phyloP scores from a whole-genome alignment of 2,797 vertebrate species.

The Gymnoscopelus microlampas region DNA sequence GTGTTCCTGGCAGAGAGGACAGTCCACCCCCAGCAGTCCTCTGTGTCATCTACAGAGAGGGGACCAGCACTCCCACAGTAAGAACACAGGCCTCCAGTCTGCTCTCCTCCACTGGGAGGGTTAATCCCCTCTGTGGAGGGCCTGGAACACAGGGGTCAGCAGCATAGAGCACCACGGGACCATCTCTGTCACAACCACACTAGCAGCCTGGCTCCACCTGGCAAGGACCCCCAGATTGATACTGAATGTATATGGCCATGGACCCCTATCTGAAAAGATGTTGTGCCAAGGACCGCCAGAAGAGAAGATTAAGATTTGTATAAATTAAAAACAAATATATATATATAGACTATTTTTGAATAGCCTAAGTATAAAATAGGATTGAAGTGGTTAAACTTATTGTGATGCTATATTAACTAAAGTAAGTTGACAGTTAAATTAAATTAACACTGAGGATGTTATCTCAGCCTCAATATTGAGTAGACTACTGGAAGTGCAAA shows the following conservation, averaged over 20 bases:
- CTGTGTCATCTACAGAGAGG: slow-evolving; percentile 53
- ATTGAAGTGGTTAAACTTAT: too few species aligned
- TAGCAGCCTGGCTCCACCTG: slow-evolving; percentile 6
- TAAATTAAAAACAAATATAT: too few species aligned
- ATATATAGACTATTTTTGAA: too few species aligned
- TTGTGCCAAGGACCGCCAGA: too few species aligned
- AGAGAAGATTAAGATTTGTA: too few species aligned
- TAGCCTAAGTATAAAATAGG: too few species aligned
- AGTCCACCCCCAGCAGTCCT: slow-evolving; percentile 43
- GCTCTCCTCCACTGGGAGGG: slow-evolving; percentile 53
- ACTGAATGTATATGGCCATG: too few species aligned
- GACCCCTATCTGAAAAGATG: too few species aligned
- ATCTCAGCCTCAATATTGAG: too few species aligned
- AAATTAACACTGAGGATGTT: too few species aligned
- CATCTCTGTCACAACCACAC: slow-evolving; percentile 42
- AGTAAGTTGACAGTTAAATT: background rate
- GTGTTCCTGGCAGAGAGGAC: slow-evolving; percentile 34
- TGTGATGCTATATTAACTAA: background rate
- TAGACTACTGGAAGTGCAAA: too few species aligned
- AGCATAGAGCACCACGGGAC: slow-evolving; percentile 64
- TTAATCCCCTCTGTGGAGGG: slow-evolving; percentile 65
- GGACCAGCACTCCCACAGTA: slow-evolving; percentile 42
- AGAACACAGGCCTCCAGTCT: slow-evolving; percentile 63
- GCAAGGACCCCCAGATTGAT: too few species aligned
- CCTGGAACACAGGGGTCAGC: slow-evolving; percentile 56